Evolutionary conservation across 2,113 vertebrate species (phyloP).

Genomic region (Hydrolagus affinis): DNA sequence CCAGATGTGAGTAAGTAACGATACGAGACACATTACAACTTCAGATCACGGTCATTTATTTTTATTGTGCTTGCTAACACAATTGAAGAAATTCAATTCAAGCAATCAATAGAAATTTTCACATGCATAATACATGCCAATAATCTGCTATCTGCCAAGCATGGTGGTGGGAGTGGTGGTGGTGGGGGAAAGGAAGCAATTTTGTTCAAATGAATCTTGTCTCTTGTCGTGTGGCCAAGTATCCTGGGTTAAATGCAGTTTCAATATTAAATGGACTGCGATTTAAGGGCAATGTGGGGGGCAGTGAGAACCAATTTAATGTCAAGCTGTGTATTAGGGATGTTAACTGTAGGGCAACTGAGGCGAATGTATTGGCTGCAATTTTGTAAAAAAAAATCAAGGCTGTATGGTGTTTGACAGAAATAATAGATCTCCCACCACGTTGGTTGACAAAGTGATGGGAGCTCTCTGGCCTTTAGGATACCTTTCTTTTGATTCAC

Average conservation of each 20-base stretch:
- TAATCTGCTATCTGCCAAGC: background rate
- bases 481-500: background rate
- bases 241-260: slow-evolving; percentile 13
- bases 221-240: background rate
- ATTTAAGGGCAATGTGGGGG: background rate
- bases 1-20: background rate
- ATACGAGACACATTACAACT: background rate
- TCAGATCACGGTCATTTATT: background rate
- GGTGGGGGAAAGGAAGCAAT: background rate
- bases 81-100: background rate
- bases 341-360: background rate
- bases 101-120: background rate
- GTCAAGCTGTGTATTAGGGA: background rate
- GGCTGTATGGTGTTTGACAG: background rate
- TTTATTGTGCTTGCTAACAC: background rate
- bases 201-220: background rate
- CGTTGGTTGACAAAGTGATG: background rate
- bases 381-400: background rate
- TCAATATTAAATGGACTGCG: background rate
- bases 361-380: background rate
- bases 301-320: slow-evolving; percentile 1
- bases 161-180: too few relatives aligned
- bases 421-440: background rate
- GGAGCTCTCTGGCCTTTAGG: background rate
- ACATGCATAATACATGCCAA: background rate